These are phyloP conservation scores for Euproctis similis DNA, from an alignment of 2,888 invertebrate species.

Conservation along the genomic window DNA sequence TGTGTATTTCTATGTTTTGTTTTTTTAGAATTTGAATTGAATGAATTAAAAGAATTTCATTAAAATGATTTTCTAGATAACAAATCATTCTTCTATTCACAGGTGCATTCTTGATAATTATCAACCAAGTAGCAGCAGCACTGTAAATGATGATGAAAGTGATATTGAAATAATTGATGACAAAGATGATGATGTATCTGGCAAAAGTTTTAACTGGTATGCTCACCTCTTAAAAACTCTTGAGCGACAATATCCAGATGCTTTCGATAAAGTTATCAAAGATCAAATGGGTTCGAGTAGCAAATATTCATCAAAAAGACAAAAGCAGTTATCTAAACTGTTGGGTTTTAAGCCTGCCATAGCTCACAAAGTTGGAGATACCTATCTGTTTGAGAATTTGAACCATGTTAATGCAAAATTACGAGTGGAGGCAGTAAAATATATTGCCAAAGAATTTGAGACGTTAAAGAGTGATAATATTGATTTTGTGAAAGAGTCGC, in stretches of 20 bases:
- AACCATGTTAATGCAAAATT: conserved; percentile 82
- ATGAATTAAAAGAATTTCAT: no score
- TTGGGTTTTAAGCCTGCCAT: conserved; percentile 74
- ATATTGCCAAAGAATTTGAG: conserved; percentile 74
- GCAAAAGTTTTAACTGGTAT: conserved; percentile 69
- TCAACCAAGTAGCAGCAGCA: conserved; percentile 18
- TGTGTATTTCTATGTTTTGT: no score
- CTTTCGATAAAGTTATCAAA: conserved; percentile 82
- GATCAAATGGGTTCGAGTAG: conserved; percentile 61
- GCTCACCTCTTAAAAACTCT: conserved; percentile 74
- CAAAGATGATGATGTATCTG: conserved; percentile 29
- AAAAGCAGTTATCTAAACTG: conserved; percentile 54
- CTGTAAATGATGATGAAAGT: conserved; percentile 36
- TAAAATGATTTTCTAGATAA: no score
- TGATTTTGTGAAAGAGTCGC: conserved; percentile 78
- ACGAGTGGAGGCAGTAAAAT: conserved; percentile 80
- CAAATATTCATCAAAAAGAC: conserved; percentile 36
- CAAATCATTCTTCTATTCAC: conserved; percentile 25
- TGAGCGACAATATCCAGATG: conserved; percentile 82
- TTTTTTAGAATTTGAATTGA: no score
- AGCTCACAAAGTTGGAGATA: conserved; percentile 65
- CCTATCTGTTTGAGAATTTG: conserved; percentile 80
- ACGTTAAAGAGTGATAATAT: conserved; percentile 65
- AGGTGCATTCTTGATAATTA: conserved; percentile 68
- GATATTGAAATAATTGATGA: conserved; percentile 65